Evolutionary conservation across 1,140 invertebrate genomes (phyloP).

Genomic region (Rhyacophila brunnea): DNA sequence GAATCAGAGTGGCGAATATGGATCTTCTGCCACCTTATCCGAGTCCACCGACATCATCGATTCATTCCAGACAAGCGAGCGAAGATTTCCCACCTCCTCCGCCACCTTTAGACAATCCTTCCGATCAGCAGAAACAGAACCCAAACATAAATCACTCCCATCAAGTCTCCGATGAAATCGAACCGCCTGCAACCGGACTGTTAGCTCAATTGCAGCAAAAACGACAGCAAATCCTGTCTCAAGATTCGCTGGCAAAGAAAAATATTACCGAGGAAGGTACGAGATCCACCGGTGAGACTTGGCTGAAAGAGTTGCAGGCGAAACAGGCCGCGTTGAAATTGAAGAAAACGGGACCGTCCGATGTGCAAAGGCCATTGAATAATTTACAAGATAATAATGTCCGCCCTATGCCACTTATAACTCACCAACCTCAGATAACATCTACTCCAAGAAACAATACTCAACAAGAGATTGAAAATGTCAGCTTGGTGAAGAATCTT

Average conservation of each 20-base stretch:
- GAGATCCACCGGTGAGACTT: slow-evolving; percentile 58
- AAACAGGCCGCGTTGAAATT: slow-evolving; percentile 70
- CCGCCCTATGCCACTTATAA: neutral
- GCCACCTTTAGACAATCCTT: slow-evolving; percentile 67
- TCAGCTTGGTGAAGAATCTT: slow-evolving; percentile 67
- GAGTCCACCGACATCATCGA: slow-evolving; percentile 67
- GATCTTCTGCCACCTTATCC: slow-evolving; percentile 73
- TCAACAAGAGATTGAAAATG: slow-evolving; percentile 34
- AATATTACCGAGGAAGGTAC: slow-evolving; percentile 40
- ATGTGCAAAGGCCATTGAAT: slow-evolving; percentile 25
- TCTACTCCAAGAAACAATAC: slow-evolving; percentile 33
- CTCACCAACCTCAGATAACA: neutral
- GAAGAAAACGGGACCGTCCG: slow-evolving; percentile 50
- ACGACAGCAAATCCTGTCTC: slow-evolving; percentile 65
- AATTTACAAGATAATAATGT: slow-evolving; percentile 10
- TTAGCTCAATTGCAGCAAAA: slow-evolving; percentile 75
- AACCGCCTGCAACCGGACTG: slow-evolving; percentile 56
- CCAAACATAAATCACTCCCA: slow-evolving; percentile 34
- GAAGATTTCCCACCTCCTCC: slow-evolving; percentile 88
- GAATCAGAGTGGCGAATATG: slow-evolving; percentile 37
- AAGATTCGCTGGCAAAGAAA: slow-evolving; percentile 46
- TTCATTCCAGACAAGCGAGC: slow-evolving; percentile 80
- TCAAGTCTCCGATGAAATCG: slow-evolving; percentile 41
- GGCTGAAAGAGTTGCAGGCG: slow-evolving; percentile 76
- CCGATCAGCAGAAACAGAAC: slow-evolving; percentile 56